These are phyloP conservation scores for Macrotis lagotis DNA, from an alignment of 2,113 vertebrate species.

Conservation along the genomic window DNA sequence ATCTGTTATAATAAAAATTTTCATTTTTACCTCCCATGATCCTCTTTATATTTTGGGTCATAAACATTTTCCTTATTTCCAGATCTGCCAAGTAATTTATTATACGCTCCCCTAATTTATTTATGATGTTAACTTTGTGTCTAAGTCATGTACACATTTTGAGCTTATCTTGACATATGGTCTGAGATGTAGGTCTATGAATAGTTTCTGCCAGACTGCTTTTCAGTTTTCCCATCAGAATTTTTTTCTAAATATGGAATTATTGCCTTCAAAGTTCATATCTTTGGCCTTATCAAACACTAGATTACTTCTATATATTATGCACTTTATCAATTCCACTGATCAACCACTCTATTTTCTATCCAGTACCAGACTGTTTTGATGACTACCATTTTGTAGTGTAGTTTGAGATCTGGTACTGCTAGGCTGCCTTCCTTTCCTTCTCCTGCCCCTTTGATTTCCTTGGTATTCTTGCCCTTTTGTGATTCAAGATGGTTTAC, in stretches of 20 bases:
- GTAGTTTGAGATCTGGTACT: neutral
- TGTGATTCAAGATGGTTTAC: neutral
- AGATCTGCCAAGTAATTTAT: neutral
- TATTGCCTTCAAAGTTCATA: neutral
- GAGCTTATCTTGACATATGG: neutral
- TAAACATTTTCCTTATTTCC: neutral
- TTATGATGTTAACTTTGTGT: neutral
- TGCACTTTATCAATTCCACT: neutral
- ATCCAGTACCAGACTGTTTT: neutral
- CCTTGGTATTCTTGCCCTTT: neutral
- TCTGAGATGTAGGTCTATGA: neutral
- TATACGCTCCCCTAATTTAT: neutral
- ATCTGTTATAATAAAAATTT: neutral
- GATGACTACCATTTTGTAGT: neutral
- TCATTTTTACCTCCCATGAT: neutral
- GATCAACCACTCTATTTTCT: neutral
- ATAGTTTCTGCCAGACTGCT: neutral
- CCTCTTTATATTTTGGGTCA: neutral
- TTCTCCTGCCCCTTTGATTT: neutral
- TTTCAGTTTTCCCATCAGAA: neutral
- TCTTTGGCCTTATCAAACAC: neutral
- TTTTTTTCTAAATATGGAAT: neutral
- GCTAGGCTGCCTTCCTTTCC: neutral
- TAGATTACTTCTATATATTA: neutral
- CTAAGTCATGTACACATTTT: neutral